Base-by-base conservation (phyloP, 2,888 invertebrate species). In the Tetragnatha montana region DNA sequence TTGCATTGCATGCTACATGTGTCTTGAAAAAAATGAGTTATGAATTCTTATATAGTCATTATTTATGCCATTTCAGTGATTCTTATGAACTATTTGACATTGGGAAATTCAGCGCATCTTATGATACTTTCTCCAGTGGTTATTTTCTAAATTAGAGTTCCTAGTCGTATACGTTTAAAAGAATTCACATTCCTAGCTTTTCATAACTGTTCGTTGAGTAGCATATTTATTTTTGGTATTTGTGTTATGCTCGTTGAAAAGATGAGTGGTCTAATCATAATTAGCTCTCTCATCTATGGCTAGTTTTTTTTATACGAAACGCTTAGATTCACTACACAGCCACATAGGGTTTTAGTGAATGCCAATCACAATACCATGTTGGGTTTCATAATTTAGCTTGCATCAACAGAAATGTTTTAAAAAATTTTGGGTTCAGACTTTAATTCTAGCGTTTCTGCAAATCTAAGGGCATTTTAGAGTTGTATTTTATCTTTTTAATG, bases 121-220 rank as follows among this genome's bases (percentile, higher is more conserved):
- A 35, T 22, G 79, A n/a, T 60, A 82, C 73, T 12, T n/a, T 74
- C 21, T 74, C 35, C 60, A 70, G 74, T 60, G 60, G 74, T 71
- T 49, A 50, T 79, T 51, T 51, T 84, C 83, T 83, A 84, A 88
- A 88, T 74, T 78, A 51, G 35, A 83, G 83, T 73, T 84, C 83
- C 88, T 88, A 88, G 88, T 88, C 88, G 83, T 75, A 21, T 74
- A 60, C 80, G 19, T n/a, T 51, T 80, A 74, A 83, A 74, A 84
- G 78, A 17, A 75, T 81, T 84, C 71, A 88, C 88, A 88, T 88
- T 88, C 88, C 88, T 88, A 79, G 81, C 88, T 88, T 83, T 88
- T 88, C 88, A 74, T 81, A 80, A 73, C 49, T 83, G 79, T 88
- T 75, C 82, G 82, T 88, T 82, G 49, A 88, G 79, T 88, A 88